Evolutionary conservation across 2,888 invertebrate species (phyloP).

Genomic region (Eulithis prunata): DNA sequence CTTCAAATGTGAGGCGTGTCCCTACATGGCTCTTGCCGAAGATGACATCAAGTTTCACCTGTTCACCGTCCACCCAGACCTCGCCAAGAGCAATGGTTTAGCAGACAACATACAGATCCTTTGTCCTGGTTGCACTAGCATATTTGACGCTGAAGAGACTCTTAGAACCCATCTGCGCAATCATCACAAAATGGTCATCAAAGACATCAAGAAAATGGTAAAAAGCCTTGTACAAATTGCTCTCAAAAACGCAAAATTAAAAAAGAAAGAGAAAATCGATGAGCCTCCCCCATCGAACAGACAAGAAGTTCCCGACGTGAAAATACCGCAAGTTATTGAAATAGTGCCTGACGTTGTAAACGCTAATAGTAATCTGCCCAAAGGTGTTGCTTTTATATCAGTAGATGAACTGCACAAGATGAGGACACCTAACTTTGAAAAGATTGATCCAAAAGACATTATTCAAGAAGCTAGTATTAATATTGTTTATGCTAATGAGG

Average conservation of each 20-base stretch:
- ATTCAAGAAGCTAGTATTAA: conserved; percentile 80
- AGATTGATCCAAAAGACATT: conserved; percentile 77
- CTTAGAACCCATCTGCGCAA: conserved; percentile 86
- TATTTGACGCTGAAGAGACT: conserved; percentile 86
- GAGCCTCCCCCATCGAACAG: conserved; percentile 45
- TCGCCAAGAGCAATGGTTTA: conserved; percentile 80
- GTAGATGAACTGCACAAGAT: conserved; percentile 77
- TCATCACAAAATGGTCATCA: conserved; percentile 87
- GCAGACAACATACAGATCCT: conserved; percentile 82
- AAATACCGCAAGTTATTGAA: conserved; percentile 79
- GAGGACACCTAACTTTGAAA: conserved; percentile 78
- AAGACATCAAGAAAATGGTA: conserved; percentile 85
- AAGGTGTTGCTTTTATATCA: conserved; percentile 76
- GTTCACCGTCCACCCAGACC: conserved; percentile 74
- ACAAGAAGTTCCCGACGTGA: conserved; percentile 62
- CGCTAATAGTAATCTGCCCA: conserved; percentile 64
- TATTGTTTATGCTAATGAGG: conserved; percentile 75
- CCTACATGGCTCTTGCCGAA: conserved; percentile 81
- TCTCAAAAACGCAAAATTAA: conserved; percentile 73
- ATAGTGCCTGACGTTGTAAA: conserved; percentile 69
- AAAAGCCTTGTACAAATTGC: conserved; percentile 81
- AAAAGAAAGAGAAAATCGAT: conserved; percentile 61
- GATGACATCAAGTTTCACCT: conserved; percentile 82
- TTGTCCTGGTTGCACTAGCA: conserved; percentile 88
- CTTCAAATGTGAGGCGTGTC: conserved; percentile 83